Base-by-base conservation (phyloP, 1,140 invertebrate genomes). In the Drosophila tropicalis region DNA sequence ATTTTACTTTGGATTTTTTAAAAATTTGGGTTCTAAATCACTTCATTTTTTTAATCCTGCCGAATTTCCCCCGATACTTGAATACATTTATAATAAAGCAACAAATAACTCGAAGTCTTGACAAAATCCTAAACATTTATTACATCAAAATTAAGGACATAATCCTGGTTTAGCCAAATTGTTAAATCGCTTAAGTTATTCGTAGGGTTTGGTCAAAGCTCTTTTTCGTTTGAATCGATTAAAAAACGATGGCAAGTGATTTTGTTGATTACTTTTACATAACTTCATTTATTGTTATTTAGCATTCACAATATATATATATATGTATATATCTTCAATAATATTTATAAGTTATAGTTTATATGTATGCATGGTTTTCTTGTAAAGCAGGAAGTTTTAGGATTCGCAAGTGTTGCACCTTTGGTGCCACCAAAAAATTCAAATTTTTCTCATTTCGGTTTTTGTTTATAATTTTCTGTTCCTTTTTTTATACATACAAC, bases 381-480 rank as follows among this genome's bases (percentile, higher is more conserved):
- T 89, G 81, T 89, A 90, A 89, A 89, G 84, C 84, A 89, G 84
- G 84, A 89, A 89, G 84, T 89, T 89, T 89, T 89, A 89, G 85
- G 84, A 89, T 89, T 89, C 73, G 85, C 80, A 81, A 81, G 68
- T 81, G 73, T 78, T 39, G 61, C 85, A 85, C 84, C 84, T 89
- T 87, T 78, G 84, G 85, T 81, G 80, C 76, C 44, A 74, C 76
- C 70, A 84, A 89, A 76, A 76, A 69, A 51, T 60, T 70, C 44
- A 62, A 22, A 17, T 47, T 62, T 62, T 62, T 15, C 12, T 6
- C 10, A 22, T 36, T 39, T 60, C 13, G 10, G 34, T 34, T 51
- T 72, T 55, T 62, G 72, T 70, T 72, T 79, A 83, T 72, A 34
- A 29, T 36, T 71, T 65, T 82, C 62, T 66, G 32, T 73, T 80